Percentiles rank a stretch among this genome's conserved stretches.
These are phyloP conservation scores for Notoglanidium macrostoma DNA, from an alignment of 2,797 vertebrate species.

Conservation along the genomic window DNA sequence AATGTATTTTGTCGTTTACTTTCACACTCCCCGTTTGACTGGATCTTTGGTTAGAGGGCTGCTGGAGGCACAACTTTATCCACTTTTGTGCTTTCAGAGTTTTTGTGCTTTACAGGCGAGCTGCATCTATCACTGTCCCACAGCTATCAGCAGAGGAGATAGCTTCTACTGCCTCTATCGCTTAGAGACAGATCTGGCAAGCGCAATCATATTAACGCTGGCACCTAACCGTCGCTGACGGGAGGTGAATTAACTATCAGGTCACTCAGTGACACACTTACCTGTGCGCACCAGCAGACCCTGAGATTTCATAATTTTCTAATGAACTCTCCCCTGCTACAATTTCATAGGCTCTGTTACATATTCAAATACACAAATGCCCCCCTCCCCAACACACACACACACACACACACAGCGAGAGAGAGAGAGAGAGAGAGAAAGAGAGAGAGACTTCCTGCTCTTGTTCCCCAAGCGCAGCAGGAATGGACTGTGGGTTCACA, in stretches of 20 bases:
- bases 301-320: slow-evolving; percentile 16
- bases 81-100: slow-evolving; percentile 39
- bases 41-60: slow-evolving; percentile 12
- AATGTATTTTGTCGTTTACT: slow-evolving; percentile 41
- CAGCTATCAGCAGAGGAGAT: slow-evolving; percentile 42
- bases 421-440: too few relatives aligned
- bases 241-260: slow-evolving; percentile 51
- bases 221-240: slow-evolving; percentile 50
- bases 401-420: slow-evolving; percentile 25
- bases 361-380: slow-evolving; percentile 5
- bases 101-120: slow-evolving; percentile 47
- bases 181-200: slow-evolving; percentile 40
- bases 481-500: slow-evolving; percentile 37
- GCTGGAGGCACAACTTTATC: slow-evolving; percentile 34
- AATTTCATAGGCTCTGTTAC: slow-evolving; percentile 9
- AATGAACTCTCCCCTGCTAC: slow-evolving; percentile 18
- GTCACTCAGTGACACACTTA: slow-evolving; percentile 56
- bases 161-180: slow-evolving; percentile 32
- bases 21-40: slow-evolving; percentile 28
- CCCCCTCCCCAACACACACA: background rate
- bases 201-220: slow-evolving; percentile 40
- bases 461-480: slow-evolving; percentile 38
- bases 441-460: slow-evolving; percentile 30
- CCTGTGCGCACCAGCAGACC: slow-evolving; percentile 8
- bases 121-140: slow-evolving; percentile 53